Percentiles rank a stretch among this genome's conserved stretches.
Conservation (phyloP, 2,797 vertebrate species). For the Malacoctenus gilli region DNA sequence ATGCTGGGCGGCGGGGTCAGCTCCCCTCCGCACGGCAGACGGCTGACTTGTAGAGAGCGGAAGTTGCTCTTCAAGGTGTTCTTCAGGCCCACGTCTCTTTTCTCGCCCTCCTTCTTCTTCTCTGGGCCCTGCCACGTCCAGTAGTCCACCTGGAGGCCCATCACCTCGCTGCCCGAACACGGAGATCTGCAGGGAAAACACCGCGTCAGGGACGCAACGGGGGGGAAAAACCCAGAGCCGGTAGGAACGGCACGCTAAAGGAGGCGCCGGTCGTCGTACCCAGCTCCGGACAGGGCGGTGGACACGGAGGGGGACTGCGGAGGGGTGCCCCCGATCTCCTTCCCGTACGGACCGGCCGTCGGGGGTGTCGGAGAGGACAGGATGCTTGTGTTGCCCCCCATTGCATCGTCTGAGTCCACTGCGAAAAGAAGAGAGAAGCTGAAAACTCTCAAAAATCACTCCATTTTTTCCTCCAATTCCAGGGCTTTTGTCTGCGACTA, state of each 20-base stretch:
- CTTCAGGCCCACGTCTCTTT: slow-evolving; percentile 81
- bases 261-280: slow-evolving; percentile 64
- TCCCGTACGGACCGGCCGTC: slow-evolving; percentile 73
- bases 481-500: too few relatives aligned
- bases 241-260: too few relatives aligned
- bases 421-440: background rate
- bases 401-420: slow-evolving; percentile 92
- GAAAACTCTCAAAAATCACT: too few relatives aligned
- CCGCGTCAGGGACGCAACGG: background rate
- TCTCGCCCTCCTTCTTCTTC: slow-evolving; percentile 83
- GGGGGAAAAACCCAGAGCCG: too few relatives aligned
- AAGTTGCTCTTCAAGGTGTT: slow-evolving; percentile 87
- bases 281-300: slow-evolving; percentile 81
- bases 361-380: slow-evolving; percentile 79
- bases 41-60: slow-evolving; percentile 85
- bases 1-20: slow-evolving; percentile 80
- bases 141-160: slow-evolving; percentile 87
- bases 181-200: slow-evolving; percentile 68
- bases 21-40: slow-evolving; percentile 80
- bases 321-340: slow-evolving; percentile 82
- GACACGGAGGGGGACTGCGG: slow-evolving; percentile 85
- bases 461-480: too few relatives aligned
- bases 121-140: slow-evolving; percentile 83
- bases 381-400: slow-evolving; percentile 80
- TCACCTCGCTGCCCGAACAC: slow-evolving; percentile 81